A percentile compares a stretch with the other conserved stretches of the same genome.
Conservation (phyloP, 2,888 invertebrate genomes). For the Xylota segnis region DNA sequence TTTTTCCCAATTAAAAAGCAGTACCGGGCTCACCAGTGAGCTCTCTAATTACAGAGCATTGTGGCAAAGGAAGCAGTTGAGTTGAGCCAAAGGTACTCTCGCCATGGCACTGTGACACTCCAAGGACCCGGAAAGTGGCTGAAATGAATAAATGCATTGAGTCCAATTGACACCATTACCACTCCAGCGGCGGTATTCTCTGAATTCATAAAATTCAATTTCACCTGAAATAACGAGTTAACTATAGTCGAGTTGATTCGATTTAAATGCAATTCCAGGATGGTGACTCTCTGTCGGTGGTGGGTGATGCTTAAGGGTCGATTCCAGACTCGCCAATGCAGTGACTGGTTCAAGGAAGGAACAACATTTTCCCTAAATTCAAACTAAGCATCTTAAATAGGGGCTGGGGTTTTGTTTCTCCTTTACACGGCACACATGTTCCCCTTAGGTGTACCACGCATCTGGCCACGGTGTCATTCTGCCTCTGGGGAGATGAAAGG, state of each 20-base stretch:
- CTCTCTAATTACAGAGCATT: constrained; percentile 36
- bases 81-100: background rate
- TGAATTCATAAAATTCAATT: constrained; percentile 41
- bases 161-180: constrained; percentile 3
- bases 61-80: background rate
- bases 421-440: too few relatives aligned
- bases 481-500: background rate
- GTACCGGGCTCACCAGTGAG: background rate
- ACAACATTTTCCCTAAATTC: too few relatives aligned
- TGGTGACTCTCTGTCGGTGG: background rate
- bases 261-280: constrained; percentile 30
- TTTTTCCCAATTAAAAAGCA: constrained; percentile 33
- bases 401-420: too few relatives aligned
- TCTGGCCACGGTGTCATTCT: background rate
- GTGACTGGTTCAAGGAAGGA: background rate
- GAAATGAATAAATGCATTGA: constrained; percentile 35
- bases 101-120: background rate
- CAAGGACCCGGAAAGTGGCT: background rate
- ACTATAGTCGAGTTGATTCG: constrained; percentile 33
- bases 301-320: background rate
- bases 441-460: background rate
- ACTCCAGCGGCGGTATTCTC: background rate
- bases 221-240: constrained; percentile 45
- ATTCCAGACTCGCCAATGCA: background rate
- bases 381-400: too few relatives aligned